These are phyloP conservation scores for Lagopus muta DNA, from an alignment of 2,113 vertebrate species.

Conservation along the genomic window DNA sequence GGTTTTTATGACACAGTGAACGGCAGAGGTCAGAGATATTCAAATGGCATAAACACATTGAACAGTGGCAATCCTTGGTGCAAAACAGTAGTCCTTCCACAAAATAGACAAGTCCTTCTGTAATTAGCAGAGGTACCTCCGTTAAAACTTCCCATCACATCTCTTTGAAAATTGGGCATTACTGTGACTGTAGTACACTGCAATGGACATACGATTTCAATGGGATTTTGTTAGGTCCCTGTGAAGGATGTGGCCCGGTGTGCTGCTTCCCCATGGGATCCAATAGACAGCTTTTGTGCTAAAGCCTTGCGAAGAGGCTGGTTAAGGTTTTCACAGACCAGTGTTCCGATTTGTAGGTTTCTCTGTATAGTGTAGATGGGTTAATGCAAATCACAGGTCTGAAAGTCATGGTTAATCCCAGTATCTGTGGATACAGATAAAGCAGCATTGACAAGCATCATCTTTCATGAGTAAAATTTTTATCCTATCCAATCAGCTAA, in stretches of 20 bases:
- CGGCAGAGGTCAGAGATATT: conserved; percentile 67
- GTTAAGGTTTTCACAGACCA: background rate
- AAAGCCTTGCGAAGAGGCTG: background rate
- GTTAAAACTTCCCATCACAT: background rate
- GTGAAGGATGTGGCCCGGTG: background rate
- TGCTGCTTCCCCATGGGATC: background rate
- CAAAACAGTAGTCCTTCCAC: conserved; percentile 39
- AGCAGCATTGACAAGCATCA: background rate
- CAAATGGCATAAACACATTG: conserved; percentile 37
- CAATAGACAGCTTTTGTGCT: background rate
- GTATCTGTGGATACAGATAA: background rate
- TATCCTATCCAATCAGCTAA: background rate
- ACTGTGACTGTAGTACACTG: background rate
- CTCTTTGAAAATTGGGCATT: background rate
- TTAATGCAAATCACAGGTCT: background rate
- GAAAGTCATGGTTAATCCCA: background rate
- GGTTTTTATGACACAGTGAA: conserved; percentile 61
- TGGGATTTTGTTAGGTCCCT: background rate
- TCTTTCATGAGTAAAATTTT: background rate
- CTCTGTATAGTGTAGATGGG: background rate
- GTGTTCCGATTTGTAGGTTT: background rate
- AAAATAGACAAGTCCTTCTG: background rate
- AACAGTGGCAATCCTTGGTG: conserved; percentile 5
- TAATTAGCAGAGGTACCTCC: background rate
- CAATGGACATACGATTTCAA: background rate